Percentiles rank a stretch among this genome's conserved stretches.
These are phyloP conservation scores for Littorina saxatilis DNA, from an alignment of 1,140 invertebrate genomes.

Conservation along the genomic window DNA sequence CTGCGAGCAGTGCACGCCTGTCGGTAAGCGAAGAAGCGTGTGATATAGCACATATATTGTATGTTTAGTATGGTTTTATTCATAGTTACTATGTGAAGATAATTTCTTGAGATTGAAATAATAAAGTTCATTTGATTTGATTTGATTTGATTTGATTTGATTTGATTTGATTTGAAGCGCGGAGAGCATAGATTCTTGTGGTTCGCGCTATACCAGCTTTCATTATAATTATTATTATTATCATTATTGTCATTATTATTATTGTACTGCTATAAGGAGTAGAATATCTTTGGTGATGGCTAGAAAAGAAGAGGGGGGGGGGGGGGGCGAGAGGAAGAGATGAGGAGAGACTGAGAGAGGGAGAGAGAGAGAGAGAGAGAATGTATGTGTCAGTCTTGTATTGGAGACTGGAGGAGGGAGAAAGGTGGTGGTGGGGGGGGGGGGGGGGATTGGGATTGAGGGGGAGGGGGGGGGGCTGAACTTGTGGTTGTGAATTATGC, in stretches of 20 bases:
- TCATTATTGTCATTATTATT: neutral
- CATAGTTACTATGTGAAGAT: no score
- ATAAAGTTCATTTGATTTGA: neutral
- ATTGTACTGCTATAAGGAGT: neutral
- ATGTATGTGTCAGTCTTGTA: no score
- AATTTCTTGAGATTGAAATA: neutral
- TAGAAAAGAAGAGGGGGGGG: neutral
- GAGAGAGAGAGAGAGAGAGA: no score
- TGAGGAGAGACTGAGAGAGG: no score
- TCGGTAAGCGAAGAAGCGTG: neutral
- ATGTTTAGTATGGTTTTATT: neutral
- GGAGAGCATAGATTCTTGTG: neutral
- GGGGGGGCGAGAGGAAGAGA: neutral
- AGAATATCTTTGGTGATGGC: neutral
- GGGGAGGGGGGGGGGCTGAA: no score
- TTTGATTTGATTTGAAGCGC: no score
- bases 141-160: neutral
- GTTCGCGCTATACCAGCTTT: neutral
- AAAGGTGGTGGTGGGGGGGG: no score
- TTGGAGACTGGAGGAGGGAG: no score
- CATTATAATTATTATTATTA: neutral
- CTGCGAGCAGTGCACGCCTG: constrained; percentile 7
- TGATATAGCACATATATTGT: neutral
- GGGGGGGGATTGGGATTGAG: no score
- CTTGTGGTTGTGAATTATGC: no score